Evolutionary conservation across 2,797 vertebrate genomes (phyloP).

Genomic region (Cyclura pinguis): DNA sequence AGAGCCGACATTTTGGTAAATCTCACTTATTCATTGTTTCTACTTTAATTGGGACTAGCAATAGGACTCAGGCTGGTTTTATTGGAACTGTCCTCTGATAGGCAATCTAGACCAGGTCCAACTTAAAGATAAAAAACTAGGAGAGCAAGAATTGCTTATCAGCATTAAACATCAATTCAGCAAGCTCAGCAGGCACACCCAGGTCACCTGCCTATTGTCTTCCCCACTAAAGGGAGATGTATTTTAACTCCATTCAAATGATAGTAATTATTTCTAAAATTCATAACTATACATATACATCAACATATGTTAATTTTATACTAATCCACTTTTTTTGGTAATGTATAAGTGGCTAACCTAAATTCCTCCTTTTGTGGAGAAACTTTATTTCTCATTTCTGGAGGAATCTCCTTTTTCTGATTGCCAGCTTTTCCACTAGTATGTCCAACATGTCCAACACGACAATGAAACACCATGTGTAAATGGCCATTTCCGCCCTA

Average conservation of each 20-base stretch:
- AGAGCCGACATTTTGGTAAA: too few species aligned
- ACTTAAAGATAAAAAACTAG: not conserved
- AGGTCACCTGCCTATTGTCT: not conserved
- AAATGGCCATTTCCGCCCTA: too few species aligned
- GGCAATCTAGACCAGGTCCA: not conserved
- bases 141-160: not conserved
- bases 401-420: too few species aligned
- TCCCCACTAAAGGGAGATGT: not conserved
- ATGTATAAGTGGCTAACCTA: not conserved
- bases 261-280: not conserved
- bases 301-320: not conserved
- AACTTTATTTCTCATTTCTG: not conserved
- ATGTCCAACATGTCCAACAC: not conserved
- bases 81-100: not conserved
- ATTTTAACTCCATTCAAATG: not conserved
- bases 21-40: too few species aligned
- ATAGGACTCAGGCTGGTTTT: too few species aligned
- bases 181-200: not conserved
- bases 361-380: not conserved
- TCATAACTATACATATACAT: not conserved
- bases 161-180: not conserved
- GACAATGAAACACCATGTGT: not conserved
- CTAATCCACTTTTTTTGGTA: not conserved
- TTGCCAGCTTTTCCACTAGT: not conserved
- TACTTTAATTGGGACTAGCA: too few species aligned